Base-by-base conservation (phyloP, 2,113 vertebrate genomes). In the Saccopteryx bilineata region DNA sequence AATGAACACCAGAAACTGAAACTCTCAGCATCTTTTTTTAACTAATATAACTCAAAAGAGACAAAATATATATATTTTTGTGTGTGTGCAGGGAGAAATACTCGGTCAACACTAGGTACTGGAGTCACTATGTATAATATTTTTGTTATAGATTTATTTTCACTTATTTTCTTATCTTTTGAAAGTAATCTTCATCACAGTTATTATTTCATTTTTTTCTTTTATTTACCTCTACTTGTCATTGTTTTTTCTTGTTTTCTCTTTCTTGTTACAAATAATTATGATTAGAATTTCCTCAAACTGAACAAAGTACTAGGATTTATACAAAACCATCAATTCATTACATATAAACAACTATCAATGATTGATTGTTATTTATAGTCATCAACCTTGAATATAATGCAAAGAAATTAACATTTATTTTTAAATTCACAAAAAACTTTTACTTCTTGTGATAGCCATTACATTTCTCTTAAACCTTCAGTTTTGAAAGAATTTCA, bases 1-100 rank as follows among this genome's bases (percentile, higher is more conserved):
- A 92, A 74, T n/a, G 31, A 90, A 91, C 9, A 86, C 24, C 60
- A 90, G 79, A 96, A 96, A n/a, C 33, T 11, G 5, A 93, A 50
- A 81, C 6, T 61, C 54, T 68, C 71, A 66, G 75, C 21, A 76
- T 79, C 65, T 92, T 87, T 76, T 90, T 60, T 17, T 91, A 79
- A 87, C 28, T 90, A 54, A 89, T 83, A 39, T 63, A 78, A 58
- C n/a, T 79, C 17, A 33, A 60, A 68, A 48, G 5, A 31, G 90
- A 96, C 54, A 66, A 58, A 50, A 39, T 3, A 33, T 14, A n/a
- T 5, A 3, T 33, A 33, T 39, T 66, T 90, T 31, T 48, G 2
- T 39, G 2, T 39, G 2, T 28, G 24, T 39, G 4, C 6, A 71
- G 58, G 39, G 14, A 79, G 31, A 92, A 65, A 52, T 24, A 21